Conservation (phyloP, 1,140 invertebrate species). For the Muscidifurax raptorellus region DNA sequence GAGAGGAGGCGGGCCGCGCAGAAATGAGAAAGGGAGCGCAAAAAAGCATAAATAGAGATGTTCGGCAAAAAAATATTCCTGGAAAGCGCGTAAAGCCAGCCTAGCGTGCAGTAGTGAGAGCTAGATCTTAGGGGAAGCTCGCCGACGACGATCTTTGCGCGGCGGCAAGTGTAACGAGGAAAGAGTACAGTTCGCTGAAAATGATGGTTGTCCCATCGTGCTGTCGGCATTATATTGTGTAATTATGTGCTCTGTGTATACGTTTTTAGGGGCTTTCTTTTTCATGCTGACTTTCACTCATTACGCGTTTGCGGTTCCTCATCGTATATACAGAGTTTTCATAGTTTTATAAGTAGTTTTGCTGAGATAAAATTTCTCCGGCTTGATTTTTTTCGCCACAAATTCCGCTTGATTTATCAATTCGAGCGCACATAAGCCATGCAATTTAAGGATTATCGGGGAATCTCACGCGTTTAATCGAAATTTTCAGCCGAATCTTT, state of each 20-base stretch:
- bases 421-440: neutral
- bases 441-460: neutral
- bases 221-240: constrained; percentile 22
- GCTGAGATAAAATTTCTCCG: no score
- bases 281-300: no score
- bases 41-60: constrained; percentile 35
- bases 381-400: no score
- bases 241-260: constrained; percentile 23
- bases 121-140: constrained; percentile 38
- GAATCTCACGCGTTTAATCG: constrained; percentile 44
- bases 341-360: no score
- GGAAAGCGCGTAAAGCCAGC: constrained; percentile 50
- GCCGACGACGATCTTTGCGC: constrained; percentile 26
- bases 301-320: no score
- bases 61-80: constrained; percentile 40
- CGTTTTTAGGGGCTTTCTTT: neutral
- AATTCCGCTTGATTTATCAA: neutral
- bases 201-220: neutral
- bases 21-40: constrained; percentile 35
- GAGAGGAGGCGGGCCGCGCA: neutral
- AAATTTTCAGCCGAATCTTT: constrained; percentile 20
- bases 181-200: neutral
- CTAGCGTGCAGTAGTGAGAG: constrained; percentile 9
- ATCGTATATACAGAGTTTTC: no score
- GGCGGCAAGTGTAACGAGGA: constrained; percentile 29